Conservation (phyloP, 2,113 vertebrate genomes). For the Heptranchias perlo region DNA sequence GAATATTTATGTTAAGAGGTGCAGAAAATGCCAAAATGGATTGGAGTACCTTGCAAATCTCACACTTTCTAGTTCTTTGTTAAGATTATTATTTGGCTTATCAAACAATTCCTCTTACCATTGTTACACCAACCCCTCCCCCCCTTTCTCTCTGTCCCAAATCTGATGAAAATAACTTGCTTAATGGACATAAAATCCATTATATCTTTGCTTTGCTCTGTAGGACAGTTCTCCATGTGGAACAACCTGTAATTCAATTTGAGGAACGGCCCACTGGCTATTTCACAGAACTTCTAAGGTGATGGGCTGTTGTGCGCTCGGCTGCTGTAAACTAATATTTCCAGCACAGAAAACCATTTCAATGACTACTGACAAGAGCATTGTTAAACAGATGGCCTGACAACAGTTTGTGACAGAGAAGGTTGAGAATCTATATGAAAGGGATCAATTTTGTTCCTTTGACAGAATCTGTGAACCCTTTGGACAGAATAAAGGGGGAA, state of each 20-base stretch:
- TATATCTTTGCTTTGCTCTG: background rate
- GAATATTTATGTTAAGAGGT: background rate
- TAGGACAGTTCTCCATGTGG: background rate
- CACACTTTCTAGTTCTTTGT: background rate
- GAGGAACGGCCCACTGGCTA: background rate
- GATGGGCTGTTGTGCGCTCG: background rate
- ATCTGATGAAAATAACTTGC: background rate
- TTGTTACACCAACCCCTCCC: background rate
- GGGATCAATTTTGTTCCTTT: background rate
- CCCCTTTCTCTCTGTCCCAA: background rate
- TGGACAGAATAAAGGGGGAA: background rate
- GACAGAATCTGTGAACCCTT: background rate
- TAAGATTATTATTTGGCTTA: background rate
- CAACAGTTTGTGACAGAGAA: conserved; percentile 6
- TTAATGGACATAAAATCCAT: background rate
- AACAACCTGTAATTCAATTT: conserved; percentile 28
- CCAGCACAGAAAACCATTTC: background rate
- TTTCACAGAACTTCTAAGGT: background rate
- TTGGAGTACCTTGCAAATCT: background rate
- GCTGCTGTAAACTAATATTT: background rate
- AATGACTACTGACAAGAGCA: conserved; percentile 8
- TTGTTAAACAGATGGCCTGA: conserved; percentile 22
- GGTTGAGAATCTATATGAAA: background rate
- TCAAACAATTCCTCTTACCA: background rate
- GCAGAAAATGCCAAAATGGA: background rate